Evolutionary conservation across 2,113 vertebrate species (phyloP).

Genomic region (Periophthalmus modestus): DNA sequence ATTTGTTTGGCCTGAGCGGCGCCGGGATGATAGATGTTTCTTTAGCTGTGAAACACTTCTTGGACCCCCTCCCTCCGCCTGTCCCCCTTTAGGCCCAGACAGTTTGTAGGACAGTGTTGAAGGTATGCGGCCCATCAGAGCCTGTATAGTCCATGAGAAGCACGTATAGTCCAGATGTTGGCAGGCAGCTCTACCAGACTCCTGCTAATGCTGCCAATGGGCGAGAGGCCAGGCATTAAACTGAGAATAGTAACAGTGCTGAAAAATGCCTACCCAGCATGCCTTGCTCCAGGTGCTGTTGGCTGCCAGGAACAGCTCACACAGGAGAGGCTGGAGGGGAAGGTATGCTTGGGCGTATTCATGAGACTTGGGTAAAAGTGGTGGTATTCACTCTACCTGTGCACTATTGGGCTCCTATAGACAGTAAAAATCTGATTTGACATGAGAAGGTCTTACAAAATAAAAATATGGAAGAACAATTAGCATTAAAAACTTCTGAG

Average conservation of each 20-base stretch:
- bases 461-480: too few species aligned
- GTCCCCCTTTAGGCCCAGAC: constrained; percentile 13
- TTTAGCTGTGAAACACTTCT: constrained; percentile 50
- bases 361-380: constrained; percentile 4
- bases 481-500: too few species aligned
- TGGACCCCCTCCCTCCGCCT: constrained; percentile 9
- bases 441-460: too few species aligned
- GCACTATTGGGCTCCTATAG: background rate
- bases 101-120: constrained; percentile 29
- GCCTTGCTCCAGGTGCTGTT: constrained; percentile 64
- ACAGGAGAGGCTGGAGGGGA: constrained; percentile 24
- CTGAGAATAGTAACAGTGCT: constrained; percentile 76
- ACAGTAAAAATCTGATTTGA: too few species aligned
- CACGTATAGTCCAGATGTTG: constrained; percentile 62
- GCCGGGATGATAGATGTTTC: constrained; percentile 66
- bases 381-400: background rate
- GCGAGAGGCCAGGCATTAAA: constrained; percentile 72
- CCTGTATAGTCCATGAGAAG: constrained; percentile 32
- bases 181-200: constrained; percentile 19
- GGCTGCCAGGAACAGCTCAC: constrained; percentile 72
- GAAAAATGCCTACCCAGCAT: constrained; percentile 74
- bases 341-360: constrained; percentile 32
- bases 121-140: constrained; percentile 52
- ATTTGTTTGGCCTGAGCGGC: constrained; percentile 69
- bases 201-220: constrained; percentile 51